These are phyloP conservation scores for Microplitis mediator DNA, from an alignment of 1,140 invertebrate genomes.

Conservation along the genomic window DNA sequence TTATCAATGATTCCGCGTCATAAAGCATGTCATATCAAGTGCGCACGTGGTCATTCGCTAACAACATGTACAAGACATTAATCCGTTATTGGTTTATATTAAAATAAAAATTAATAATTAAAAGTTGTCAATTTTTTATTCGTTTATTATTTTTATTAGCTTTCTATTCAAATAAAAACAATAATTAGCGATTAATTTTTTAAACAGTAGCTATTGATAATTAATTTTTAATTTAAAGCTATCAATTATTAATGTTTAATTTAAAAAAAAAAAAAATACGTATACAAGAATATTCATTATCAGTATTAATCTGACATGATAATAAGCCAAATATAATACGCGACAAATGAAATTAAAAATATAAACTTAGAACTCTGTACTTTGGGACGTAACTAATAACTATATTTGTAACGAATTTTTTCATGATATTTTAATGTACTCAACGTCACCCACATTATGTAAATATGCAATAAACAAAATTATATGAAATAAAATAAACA, in stretches of 20 bases:
- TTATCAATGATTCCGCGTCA: background rate
- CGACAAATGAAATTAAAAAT: background rate
- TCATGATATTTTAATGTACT: background rate
- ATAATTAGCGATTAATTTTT: too few relatives aligned
- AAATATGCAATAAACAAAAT: background rate
- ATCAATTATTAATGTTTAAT: too few relatives aligned
- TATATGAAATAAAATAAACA: background rate
- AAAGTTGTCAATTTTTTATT: too few relatives aligned
- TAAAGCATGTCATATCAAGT: background rate
- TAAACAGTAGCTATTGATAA: too few relatives aligned
- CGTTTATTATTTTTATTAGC: too few relatives aligned
- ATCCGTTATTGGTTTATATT: background rate
- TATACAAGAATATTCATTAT: too few relatives aligned
- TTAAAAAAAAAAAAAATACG: too few relatives aligned
- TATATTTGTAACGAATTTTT: too few relatives aligned
- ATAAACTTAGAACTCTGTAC: background rate
- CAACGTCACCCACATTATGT: background rate
- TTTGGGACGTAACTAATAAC: background rate
- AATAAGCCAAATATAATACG: background rate
- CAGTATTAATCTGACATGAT: too few relatives aligned
- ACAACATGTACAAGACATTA: background rate
- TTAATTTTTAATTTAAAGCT: too few relatives aligned
- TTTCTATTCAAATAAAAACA: too few relatives aligned
- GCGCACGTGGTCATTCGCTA: background rate
- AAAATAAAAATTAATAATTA: background rate